Conservation (phyloP, 2,113 vertebrate genomes). For the Psilopsiagon aurifrons region DNA sequence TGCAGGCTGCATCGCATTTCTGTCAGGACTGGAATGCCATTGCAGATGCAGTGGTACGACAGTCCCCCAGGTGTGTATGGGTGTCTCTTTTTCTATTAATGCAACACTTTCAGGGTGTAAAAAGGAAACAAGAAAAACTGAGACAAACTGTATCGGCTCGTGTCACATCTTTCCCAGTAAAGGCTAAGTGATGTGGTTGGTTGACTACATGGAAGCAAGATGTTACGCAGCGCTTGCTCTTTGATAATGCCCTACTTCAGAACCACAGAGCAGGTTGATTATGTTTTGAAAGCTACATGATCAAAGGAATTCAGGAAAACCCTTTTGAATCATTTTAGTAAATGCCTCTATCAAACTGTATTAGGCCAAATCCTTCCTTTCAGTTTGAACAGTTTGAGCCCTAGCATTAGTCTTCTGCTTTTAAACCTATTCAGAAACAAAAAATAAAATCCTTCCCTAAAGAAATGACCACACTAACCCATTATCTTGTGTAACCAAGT, state of each 20-base stretch:
- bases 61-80: not conserved
- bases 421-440: constrained; percentile 54
- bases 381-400: constrained; percentile 23
- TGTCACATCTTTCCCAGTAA: not conserved
- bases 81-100: not conserved
- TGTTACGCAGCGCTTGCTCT: constrained; percentile 21
- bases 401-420: constrained; percentile 13
- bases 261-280: constrained; percentile 50
- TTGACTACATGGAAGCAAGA: constrained; percentile 19
- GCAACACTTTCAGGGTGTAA: not conserved
- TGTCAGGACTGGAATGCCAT: not conserved
- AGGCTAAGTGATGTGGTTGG: not conserved
- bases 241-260: constrained; percentile 61
- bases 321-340: constrained; percentile 51
- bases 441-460: constrained; percentile 49
- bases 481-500: constrained; percentile 58
- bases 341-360: constrained; percentile 53
- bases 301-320: constrained; percentile 60
- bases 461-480: constrained; percentile 65
- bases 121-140: not conserved
- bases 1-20: not conserved
- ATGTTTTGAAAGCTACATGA: constrained; percentile 55
- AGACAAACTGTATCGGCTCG: not conserved
- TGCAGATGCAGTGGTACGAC: not conserved
- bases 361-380: constrained; percentile 48